phyloP scores from a whole-genome alignment of 1,140 invertebrate species.

The Caenorhabditis inopinata region DNA sequence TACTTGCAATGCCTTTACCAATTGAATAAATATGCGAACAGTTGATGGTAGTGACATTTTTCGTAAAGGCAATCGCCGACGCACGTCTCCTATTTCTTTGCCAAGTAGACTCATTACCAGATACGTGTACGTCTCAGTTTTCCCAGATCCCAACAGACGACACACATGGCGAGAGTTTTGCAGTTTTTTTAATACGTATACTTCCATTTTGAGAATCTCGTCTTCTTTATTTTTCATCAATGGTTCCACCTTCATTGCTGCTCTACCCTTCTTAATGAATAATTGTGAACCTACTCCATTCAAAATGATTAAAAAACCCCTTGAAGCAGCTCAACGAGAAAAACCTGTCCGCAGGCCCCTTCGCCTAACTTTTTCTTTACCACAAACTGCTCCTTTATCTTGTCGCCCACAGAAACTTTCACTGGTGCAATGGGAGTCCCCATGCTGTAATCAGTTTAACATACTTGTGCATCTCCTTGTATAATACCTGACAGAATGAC shows the following conservation, averaged over 20 bases:
- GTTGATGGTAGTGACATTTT: constrained; percentile 47
- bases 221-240: constrained; percentile 56
- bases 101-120: constrained; percentile 58
- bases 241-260: constrained; percentile 55
- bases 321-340: constrained; percentile 40
- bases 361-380: constrained; percentile 58
- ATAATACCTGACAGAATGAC: constrained; percentile 16
- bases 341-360: constrained; percentile 54
- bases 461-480: not conserved
- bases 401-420: constrained; percentile 27
- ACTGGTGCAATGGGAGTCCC: constrained; percentile 25
- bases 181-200: constrained; percentile 55
- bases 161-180: constrained; percentile 56
- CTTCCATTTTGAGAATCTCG: constrained; percentile 59
- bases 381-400: constrained; percentile 32
- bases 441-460: not conserved
- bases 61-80: constrained; percentile 50
- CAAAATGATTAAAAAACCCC: not conserved
- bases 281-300: not conserved
- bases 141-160: constrained; percentile 49
- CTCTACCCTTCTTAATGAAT: not conserved
- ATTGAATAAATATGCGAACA: constrained; percentile 53
- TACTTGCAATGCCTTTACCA: constrained; percentile 18
- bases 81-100: constrained; percentile 55
- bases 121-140: constrained; percentile 49